Percentiles rank a stretch among this genome's conserved stretches.
Conservation (phyloP, 1,140 invertebrate genomes). For the Nephila pilipes region DNA sequence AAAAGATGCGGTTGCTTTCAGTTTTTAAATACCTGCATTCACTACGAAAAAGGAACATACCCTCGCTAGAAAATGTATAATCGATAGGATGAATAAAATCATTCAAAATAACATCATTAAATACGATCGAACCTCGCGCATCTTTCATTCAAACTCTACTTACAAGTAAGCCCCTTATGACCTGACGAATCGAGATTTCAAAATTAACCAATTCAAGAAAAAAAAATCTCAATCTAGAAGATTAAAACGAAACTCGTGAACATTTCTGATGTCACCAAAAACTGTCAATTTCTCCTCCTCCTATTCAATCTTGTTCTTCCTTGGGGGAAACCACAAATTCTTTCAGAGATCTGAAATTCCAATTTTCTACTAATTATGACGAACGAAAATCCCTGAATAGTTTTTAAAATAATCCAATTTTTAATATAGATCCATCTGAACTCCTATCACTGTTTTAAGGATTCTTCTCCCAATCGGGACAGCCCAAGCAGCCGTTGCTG, state of each 20-base stretch:
- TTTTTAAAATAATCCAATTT: conserved; percentile 40
- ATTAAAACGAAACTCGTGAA: not conserved
- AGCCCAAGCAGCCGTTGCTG: not conserved
- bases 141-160: too few species aligned
- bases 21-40: too few species aligned
- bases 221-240: not conserved
- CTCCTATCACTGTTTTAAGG: conserved; percentile 5
- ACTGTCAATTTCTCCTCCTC: not conserved
- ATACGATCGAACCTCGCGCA: too few species aligned
- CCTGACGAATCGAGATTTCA: too few species aligned
- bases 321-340: not conserved
- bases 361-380: conserved; percentile 40
- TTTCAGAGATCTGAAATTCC: not conserved
- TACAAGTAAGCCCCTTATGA: too few species aligned
- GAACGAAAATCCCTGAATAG: not conserved
- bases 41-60: too few species aligned
- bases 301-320: not conserved
- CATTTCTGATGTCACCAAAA: conserved; percentile 20
- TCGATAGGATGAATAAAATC: too few species aligned
- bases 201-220: not conserved
- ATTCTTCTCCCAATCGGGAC: not conserved
- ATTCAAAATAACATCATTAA: too few species aligned
- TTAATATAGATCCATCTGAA: not conserved
- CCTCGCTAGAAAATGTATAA: too few species aligned
- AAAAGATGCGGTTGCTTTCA: too few species aligned